Percentiles rank a stretch among this genome's conserved stretches.
Conservation (phyloP, 2,113 vertebrate species). For the Argyrosomus japonicus region DNA sequence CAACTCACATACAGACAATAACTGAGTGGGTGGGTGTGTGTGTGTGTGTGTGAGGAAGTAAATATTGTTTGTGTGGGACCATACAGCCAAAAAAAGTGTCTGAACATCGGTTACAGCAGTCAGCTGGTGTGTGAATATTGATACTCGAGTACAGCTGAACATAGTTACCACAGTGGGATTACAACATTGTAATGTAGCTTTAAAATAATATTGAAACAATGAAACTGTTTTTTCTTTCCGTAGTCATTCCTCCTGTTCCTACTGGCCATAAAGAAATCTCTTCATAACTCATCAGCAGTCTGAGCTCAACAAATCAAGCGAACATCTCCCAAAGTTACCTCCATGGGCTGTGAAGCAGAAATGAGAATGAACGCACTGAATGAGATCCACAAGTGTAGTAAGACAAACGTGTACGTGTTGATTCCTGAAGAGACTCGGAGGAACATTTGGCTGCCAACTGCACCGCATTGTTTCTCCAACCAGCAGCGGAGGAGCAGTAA, state of each 20-base stretch:
- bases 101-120: constrained; percentile 13
- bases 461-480: neutral
- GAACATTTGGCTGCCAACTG: constrained; percentile 20
- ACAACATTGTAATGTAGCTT: too few species aligned
- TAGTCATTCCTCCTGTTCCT: too few species aligned
- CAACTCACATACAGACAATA: constrained; percentile 36
- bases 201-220: too few species aligned
- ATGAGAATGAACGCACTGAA: neutral
- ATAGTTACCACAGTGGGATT: too few species aligned
- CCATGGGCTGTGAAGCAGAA: too few species aligned
- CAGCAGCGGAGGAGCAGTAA: constrained; percentile 45
- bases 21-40: constrained; percentile 17
- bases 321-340: neutral
- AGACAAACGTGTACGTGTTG: neutral
- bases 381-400: neutral
- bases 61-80: constrained; percentile 2
- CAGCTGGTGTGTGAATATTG: neutral
- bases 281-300: neutral
- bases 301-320: neutral
- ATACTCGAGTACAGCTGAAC: too few species aligned
- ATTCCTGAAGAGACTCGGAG: constrained; percentile 27
- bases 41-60: neutral
- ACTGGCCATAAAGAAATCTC: too few species aligned
- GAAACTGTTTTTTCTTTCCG: too few species aligned
- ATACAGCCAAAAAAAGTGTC: neutral